These are phyloP conservation scores for Sphyrna mokarran DNA, from an alignment of 2,113 vertebrate species.

Conservation along the genomic window DNA sequence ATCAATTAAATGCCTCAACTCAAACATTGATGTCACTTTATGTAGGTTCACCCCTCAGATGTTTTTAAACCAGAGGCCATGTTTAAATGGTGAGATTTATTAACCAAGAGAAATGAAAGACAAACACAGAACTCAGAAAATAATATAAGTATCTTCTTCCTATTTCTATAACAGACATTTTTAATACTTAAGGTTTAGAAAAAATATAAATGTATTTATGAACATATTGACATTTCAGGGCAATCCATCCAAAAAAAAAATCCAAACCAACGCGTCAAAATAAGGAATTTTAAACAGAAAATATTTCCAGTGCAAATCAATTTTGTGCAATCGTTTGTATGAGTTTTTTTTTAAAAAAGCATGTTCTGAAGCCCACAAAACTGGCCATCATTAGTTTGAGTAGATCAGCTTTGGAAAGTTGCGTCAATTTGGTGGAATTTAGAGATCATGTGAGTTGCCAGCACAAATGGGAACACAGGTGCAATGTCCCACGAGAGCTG, in stretches of 20 bases:
- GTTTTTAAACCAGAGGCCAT: not conserved
- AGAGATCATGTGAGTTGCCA: too few species aligned
- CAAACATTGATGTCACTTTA: not conserved
- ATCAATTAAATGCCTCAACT: not conserved
- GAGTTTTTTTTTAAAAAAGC: not conserved
- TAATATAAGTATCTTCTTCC: not conserved
- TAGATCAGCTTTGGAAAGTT: not conserved
- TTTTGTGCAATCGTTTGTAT: not conserved
- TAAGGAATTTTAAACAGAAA: not conserved
- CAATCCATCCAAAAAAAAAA: not conserved
- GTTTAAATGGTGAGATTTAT: not conserved
- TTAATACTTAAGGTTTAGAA: not conserved
- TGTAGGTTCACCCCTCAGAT: not conserved
- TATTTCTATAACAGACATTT: not conserved
- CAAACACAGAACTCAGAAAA: not conserved
- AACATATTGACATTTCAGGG: not conserved
- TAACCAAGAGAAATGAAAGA: not conserved
- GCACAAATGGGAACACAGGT: too few species aligned
- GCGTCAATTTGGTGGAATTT: too few species aligned
- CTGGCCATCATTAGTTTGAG: not conserved
- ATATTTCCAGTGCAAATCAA: not conserved
- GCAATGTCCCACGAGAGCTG: too few species aligned
- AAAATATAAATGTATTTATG: not conserved
- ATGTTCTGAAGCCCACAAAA: not conserved
- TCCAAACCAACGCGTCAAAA: too few species aligned